Conservation (phyloP, 1,140 invertebrate genomes). For the Drosophila gunungcola region DNA sequence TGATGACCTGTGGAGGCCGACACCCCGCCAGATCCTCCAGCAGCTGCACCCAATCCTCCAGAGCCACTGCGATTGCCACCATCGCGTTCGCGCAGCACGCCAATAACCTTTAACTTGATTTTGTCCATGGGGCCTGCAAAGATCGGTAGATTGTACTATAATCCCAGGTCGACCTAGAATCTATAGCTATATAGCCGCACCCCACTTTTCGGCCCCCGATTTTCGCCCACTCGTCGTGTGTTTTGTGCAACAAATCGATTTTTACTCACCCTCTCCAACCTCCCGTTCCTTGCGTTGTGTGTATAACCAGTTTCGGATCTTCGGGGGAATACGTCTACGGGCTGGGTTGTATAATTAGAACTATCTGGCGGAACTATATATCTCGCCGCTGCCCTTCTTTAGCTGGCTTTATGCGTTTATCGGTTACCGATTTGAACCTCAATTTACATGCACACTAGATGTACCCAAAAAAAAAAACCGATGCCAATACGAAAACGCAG, state of each 20-base stretch:
- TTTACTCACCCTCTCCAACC: constrained; percentile 75
- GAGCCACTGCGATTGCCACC: constrained; percentile 61
- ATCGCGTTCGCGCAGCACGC: constrained; percentile 79
- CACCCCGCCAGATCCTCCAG: constrained; percentile 24
- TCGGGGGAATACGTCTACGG: constrained; percentile 55
- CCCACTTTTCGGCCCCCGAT: constrained; percentile 39
- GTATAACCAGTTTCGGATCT: constrained; percentile 80
- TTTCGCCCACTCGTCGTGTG: constrained; percentile 58
- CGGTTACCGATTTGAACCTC: constrained; percentile 61
- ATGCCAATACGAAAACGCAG: constrained; percentile 60
- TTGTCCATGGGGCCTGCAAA: constrained; percentile 75
- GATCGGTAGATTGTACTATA: constrained; percentile 26
- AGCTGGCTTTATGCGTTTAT: constrained; percentile 24
- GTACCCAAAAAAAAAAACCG: constrained; percentile 22
- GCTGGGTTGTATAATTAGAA: constrained; percentile 77
- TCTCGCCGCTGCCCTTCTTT: constrained; percentile 22
- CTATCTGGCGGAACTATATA: constrained; percentile 46
- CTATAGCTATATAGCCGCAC: constrained; percentile 21
- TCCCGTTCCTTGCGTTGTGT: constrained; percentile 63
- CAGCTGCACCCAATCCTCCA: constrained; percentile 5
- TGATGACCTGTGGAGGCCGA: constrained; percentile 47
- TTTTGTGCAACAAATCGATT: constrained; percentile 83
- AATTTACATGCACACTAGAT: constrained; percentile 51
- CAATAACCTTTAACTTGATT: constrained; percentile 81
- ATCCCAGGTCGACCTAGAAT: constrained; percentile 51